Evolutionary conservation across 2,797 vertebrate genomes (phyloP), one percentile per base, ranked within the genome.

Genomic region (Triplophysa yarkandensis): DNA sequence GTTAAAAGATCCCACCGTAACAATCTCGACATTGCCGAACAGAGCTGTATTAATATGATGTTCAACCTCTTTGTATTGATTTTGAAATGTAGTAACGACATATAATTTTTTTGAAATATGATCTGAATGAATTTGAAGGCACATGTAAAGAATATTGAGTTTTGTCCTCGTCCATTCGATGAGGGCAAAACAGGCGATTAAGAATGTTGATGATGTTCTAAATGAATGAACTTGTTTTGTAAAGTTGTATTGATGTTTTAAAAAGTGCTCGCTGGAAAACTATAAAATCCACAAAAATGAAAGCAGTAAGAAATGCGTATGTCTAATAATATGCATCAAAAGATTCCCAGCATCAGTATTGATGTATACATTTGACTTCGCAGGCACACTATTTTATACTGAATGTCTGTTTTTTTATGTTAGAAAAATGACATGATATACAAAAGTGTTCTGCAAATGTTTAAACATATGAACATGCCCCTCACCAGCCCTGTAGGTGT

Each of bases 1-100:
- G 65, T 74, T 63, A 73, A 78, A 58, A 48, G 52, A 75, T 74
- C 50, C 23, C 32, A 44, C 55, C 43, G 39, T 27, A 43, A 43
- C 72, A 54, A 67, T 60, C 32, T 57, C 75, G 58, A 70, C 44
- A 50, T 65, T 74, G 54, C 64, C 14, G 21, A 57, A 54, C 60
- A 70, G 32, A 71, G 57, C 72, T 67, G 63, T 23, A 28, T 76
- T 71, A 55, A 67, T 67, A 43, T 54, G 19, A 30, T 58, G 21
- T 66, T 36, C 52, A 58, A 30, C 43, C 17, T 2, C 43, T n/a
- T 19, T 67, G 23, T 28, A 46, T 58, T 46, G 62, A 66, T 79
- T 71, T 11, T 13, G 3, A 34, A 30, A 27, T 25, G 60, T 46
- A 62, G 57, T 13, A 23, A 17, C 30, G 25, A 34, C 34, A 50